Conservation (phyloP, 2,113 vertebrate species). For the Rhagologus leucostigma region DNA sequence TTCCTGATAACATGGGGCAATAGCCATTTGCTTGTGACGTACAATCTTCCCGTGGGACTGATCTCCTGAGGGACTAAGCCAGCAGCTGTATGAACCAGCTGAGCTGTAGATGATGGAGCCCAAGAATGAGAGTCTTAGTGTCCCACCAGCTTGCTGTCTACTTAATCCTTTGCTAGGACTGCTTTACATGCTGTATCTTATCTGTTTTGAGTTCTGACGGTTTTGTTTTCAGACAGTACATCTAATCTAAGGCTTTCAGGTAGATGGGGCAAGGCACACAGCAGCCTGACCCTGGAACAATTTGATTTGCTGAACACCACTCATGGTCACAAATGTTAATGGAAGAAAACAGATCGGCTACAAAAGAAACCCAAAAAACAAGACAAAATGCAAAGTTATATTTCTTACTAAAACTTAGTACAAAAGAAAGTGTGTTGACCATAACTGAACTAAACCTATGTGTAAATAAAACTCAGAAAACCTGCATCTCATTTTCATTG, state of each 20-base stretch:
- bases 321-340: background rate
- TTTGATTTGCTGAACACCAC: background rate
- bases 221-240: background rate
- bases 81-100: background rate
- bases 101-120: background rate
- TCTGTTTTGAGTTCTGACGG: background rate
- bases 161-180: background rate
- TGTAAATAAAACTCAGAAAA: background rate
- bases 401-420: background rate
- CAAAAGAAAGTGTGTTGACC: background rate
- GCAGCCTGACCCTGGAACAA: background rate
- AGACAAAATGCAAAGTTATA: background rate
- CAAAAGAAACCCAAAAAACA: background rate
- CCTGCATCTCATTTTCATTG: background rate
- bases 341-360: fast-evolving
- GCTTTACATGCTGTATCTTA: background rate
- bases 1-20: background rate
- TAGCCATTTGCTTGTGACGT: background rate
- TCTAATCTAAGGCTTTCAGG: background rate
- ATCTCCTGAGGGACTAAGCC: background rate
- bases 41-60: fast-evolving
- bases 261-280: fast-evolving
- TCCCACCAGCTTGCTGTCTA: too few species aligned
- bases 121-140: background rate
- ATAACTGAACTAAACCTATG: background rate